Conservation (phyloP, 2,888 invertebrate species). For the Neoitamus cyanurus region DNA sequence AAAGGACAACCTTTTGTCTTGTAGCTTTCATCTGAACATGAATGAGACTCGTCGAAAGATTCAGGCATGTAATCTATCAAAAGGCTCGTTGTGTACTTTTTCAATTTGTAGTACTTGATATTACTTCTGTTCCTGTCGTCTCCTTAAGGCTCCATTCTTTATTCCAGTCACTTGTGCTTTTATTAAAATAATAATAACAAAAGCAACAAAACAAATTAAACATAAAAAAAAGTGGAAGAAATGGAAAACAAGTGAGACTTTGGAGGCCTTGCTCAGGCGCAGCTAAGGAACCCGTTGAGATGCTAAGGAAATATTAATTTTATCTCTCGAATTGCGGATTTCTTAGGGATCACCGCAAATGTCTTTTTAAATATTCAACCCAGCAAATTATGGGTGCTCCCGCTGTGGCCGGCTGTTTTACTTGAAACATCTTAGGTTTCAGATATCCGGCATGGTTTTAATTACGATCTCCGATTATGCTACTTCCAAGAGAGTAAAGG, state of each 20-base stretch:
- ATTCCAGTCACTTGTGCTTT: constrained; percentile 20
- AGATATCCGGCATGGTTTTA: not conserved
- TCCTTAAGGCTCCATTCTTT: constrained; percentile 27
- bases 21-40: constrained; percentile 39
- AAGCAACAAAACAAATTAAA: not conserved
- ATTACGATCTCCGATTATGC: not conserved
- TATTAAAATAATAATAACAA: not conserved
- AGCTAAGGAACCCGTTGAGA: not conserved
- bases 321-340: not conserved
- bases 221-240: not conserved
- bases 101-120: constrained; percentile 43
- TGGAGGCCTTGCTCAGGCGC: not conserved
- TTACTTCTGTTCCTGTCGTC: constrained; percentile 29
- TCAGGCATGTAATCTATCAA: constrained; percentile 51
- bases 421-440: not conserved
- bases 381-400: not conserved
- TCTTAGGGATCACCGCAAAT: not conserved
- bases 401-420: not conserved
- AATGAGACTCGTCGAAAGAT: constrained; percentile 47
- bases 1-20: constrained; percentile 43
- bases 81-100: constrained; percentile 45
- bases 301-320: constrained; percentile 24
- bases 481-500: not conserved
- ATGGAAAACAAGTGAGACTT: not conserved
- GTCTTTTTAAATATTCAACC: constrained; percentile 29